Percentiles rank a stretch among this genome's conserved stretches.
Evolutionary conservation across 2,797 vertebrate species (phyloP).

Genomic region (Bryconaethiops microstoma): DNA sequence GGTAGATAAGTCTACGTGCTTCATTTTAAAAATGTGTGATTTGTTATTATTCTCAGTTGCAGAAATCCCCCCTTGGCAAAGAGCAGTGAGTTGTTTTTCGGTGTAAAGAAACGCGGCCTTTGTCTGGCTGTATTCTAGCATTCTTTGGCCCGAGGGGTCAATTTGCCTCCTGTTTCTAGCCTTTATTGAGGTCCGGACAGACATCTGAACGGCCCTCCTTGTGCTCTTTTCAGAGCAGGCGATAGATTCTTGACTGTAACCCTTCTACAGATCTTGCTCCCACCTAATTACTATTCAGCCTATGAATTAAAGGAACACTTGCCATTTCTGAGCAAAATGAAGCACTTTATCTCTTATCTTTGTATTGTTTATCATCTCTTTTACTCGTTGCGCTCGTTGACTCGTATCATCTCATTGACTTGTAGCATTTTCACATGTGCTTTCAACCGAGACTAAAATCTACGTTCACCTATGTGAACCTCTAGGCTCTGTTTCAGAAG

Average conservation of each 20-base stretch:
- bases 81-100: slow-evolving; percentile 50
- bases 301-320: background rate
- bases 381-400: background rate
- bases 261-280: slow-evolving; percentile 7
- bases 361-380: no score
- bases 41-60: slow-evolving; percentile 45
- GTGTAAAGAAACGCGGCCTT: slow-evolving; percentile 67
- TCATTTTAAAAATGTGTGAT: slow-evolving; percentile 17
- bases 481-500: no score
- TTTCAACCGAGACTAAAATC: background rate
- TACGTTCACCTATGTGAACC: no score
- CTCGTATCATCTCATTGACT: background rate
- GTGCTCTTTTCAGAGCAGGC: slow-evolving; percentile 22
- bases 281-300: background rate
- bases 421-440: background rate
- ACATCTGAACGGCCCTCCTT: slow-evolving; percentile 62
- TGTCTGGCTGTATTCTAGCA: slow-evolving; percentile 52
- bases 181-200: slow-evolving; percentile 66
- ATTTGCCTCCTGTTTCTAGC: slow-evolving; percentile 68
- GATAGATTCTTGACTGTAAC: slow-evolving; percentile 8
- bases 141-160: slow-evolving; percentile 66
- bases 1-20: slow-evolving; percentile 8
- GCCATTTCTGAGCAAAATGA: background rate
- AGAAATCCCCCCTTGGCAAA: slow-evolving; percentile 48
- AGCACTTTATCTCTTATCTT: background rate